Conservation (phyloP, 2,888 invertebrate genomes). For the Euphydryas editha region DNA sequence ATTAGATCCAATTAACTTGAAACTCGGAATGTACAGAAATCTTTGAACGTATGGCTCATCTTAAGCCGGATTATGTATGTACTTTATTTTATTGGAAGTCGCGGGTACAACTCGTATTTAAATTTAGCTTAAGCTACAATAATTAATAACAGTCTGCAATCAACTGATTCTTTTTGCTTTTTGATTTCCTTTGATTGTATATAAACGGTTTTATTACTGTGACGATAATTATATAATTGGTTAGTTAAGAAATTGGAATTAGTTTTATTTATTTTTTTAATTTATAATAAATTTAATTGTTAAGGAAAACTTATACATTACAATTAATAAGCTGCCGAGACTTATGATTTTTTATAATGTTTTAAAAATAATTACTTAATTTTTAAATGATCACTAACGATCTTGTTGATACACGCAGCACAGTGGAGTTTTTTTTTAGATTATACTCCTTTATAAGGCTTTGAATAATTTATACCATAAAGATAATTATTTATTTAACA, state of each 20-base stretch:
- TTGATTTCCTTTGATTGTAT: neutral
- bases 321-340: neutral
- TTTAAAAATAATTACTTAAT: too few species aligned
- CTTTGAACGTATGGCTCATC: too few species aligned
- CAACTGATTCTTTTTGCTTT: neutral
- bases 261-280: neutral
- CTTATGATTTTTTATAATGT: too few species aligned
- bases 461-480: too few species aligned
- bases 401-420: neutral
- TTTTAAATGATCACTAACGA: neutral
- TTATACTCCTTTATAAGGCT: too few species aligned
- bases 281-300: neutral
- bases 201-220: constrained; percentile 5
- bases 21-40: too few species aligned
- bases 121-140: neutral
- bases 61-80: too few species aligned
- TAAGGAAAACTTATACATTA: neutral
- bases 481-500: too few species aligned
- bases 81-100: too few species aligned
- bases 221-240: constrained; percentile 2
- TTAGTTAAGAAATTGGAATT: neutral
- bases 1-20: too few species aligned
- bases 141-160: neutral
- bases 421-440: too few species aligned
- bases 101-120: too few species aligned